Base-by-base conservation (phyloP, 2,888 invertebrate genomes). In the Hypomecis atomaria region DNA sequence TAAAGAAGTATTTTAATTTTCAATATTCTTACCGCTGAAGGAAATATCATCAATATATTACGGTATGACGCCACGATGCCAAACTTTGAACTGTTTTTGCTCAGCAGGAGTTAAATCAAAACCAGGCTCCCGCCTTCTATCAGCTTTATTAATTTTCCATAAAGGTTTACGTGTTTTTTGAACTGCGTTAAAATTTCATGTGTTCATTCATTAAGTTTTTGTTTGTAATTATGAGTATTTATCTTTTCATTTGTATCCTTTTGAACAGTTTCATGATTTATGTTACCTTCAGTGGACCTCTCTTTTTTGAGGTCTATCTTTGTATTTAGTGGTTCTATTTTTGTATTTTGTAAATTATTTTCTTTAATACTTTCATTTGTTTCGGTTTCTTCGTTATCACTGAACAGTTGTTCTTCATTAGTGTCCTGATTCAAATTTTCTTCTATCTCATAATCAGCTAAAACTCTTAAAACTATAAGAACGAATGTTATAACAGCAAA, bases 41-140 rank as follows among this genome's bases (percentile, higher is more conserved):
- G 90, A 90, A 40, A 75, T 65, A 0, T 79, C 77, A 67, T 92
- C 91, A 36, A 91, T 89, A 62, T 79, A 89, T 67, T 86, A 92
- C 0, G 88, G 88, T 62, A 91, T 80, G 0, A 78, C 62, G 37
- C 86, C 92, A 49, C 74, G 67, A 0, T 77, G 78, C 91, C 91
- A 92, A n/a, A 92, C 67, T 49, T 89, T 89, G 8, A 87, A 81
- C 52, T 83, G 85, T 4, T 43, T 34, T 1, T 85, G 85, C 45
- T 71, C 69, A 42, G 57, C 57, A n/a, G 48, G 9, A 3, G 61
- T 66, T n/a, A 71, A 52, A 47, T 71, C 64, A 57, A 84, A 87
- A 0, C 88, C 89, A 5, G 77, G 67, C 54, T 83, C 82, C 0
- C 37, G 10, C 0, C 62, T 48, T 11, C 57, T 59, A 23, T 53